Base-by-base conservation (phyloP, 2,113 vertebrate species). In the Triplophysa tibetana region DNA sequence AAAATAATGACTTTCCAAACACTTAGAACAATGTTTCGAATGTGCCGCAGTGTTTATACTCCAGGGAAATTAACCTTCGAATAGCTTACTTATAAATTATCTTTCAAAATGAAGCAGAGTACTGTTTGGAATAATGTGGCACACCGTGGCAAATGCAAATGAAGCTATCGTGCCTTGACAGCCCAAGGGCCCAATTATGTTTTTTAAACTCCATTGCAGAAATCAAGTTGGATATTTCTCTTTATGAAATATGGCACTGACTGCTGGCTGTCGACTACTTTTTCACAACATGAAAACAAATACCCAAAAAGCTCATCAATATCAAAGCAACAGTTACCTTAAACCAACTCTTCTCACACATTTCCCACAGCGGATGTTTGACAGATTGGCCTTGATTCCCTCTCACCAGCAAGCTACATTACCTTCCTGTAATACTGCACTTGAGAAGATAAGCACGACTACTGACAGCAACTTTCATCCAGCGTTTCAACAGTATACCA, bases 371-470 rank as follows among this genome's bases (percentile, higher is more conserved):
- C 48, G 67, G 41, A 50, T 56, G 63, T 64, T 29, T 79, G 70
- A 80, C 61, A 65, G 19, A 58, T 70, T 70, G 11, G 43, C 38
- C 17, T 54, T 70, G 78, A 78, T 45, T 81, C 75, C 41, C 26
- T 21, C 48, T 69, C 62, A 80, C 52, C 70, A 85, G 66, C 81
- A 83, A 85, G 64, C 78, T 77, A 65, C 14, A 52, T 14, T 52
- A 52, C 65, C 17, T 76, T 76, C 41, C 52, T 77, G 68, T 73
- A 56, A 69, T 48, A n/a, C 70, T 64, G 64, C 67, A 77, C 77
- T 72, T 77, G 82, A 86, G 85, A 79, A 61, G 84, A 83, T 85
- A 76, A 81, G 41, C n/a, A 52, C 70, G 79, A 79, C 75, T 83
- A 81, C 70, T 62, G 77, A 58, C 54, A 48, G 43, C 48, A n/a